These are phyloP conservation scores for Eristalis tenax DNA, from an alignment of 2,888 invertebrate species.

Conservation along the genomic window DNA sequence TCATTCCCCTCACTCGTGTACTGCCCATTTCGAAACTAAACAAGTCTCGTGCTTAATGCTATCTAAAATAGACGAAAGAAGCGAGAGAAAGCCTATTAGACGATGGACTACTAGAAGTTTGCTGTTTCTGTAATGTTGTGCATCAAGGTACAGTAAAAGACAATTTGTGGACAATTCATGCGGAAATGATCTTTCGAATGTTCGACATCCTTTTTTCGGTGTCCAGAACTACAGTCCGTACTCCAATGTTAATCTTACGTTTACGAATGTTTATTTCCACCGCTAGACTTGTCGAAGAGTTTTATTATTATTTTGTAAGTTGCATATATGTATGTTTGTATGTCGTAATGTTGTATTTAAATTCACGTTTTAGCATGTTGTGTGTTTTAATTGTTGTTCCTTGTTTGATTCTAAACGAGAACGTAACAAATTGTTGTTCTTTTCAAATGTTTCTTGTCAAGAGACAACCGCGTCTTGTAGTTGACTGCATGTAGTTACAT, in stretches of 20 bases:
- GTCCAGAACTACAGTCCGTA: too few relatives aligned
- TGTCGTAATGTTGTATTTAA: slow-evolving; percentile 30
- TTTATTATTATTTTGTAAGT: slow-evolving; percentile 13
- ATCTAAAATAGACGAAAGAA: too few relatives aligned
- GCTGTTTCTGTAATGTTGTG: too few relatives aligned
- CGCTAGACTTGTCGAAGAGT: slow-evolving; percentile 44
- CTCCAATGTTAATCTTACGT: background rate
- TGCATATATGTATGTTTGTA: slow-evolving; percentile 50
- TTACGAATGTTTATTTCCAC: background rate
- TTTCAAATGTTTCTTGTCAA: slow-evolving; percentile 24
- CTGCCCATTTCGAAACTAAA: too few relatives aligned
- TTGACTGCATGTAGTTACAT: slow-evolving; percentile 63
- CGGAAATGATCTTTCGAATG: background rate
- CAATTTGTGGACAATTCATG: too few relatives aligned
- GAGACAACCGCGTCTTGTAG: slow-evolving; percentile 37
- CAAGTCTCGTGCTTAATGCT: too few relatives aligned
- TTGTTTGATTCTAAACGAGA: slow-evolving; percentile 42
- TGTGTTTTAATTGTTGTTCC: slow-evolving; percentile 70
- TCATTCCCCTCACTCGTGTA: too few relatives aligned
- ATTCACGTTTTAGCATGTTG: slow-evolving; percentile 67
- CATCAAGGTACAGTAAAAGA: too few relatives aligned
- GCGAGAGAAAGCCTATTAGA: too few relatives aligned
- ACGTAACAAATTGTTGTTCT: slow-evolving; percentile 34
- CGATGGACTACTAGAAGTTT: too few relatives aligned
- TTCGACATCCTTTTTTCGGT: background rate